phyloP scores from a whole-genome alignment of 1,140 invertebrate species.

The Littorina saxatilis region DNA sequence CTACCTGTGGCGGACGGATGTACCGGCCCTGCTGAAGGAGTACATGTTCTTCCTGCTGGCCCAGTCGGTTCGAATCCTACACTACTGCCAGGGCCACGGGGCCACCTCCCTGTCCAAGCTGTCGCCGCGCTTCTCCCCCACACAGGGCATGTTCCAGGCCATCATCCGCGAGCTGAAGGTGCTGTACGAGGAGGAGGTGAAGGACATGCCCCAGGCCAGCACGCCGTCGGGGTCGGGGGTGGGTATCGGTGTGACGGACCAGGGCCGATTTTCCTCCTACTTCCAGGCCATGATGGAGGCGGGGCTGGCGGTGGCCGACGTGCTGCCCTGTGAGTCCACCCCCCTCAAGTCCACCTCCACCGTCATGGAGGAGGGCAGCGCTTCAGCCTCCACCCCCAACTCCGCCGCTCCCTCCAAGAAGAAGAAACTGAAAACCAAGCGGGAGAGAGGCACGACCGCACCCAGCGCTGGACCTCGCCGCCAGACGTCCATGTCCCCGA shows the following conservation, averaged over 20 bases:
- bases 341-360: constrained; percentile 40
- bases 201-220: constrained; percentile 51
- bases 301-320: constrained; percentile 71
- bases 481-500: constrained; percentile 38
- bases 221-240: constrained; percentile 59
- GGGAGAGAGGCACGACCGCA: constrained; percentile 57
- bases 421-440: constrained; percentile 73
- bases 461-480: not conserved
- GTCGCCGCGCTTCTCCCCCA: constrained; percentile 61
- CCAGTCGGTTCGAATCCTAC: constrained; percentile 68
- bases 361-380: constrained; percentile 1
- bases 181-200: constrained; percentile 71
- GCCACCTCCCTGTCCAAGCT: constrained; percentile 58
- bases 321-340: constrained; percentile 50
- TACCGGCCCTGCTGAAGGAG: constrained; percentile 73
- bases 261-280: constrained; percentile 72
- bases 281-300: constrained; percentile 73
- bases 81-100: constrained; percentile 53
- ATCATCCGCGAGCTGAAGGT: constrained; percentile 70
- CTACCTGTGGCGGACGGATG: constrained; percentile 71
- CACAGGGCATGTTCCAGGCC: constrained; percentile 62
- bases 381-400: constrained; percentile 43
- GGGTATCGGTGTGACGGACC: constrained; percentile 68
- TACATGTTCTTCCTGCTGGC: constrained; percentile 72
- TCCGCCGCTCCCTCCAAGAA: constrained; percentile 61